Conservation (phyloP, 2,797 vertebrate species). For the Menidia menidia region DNA sequence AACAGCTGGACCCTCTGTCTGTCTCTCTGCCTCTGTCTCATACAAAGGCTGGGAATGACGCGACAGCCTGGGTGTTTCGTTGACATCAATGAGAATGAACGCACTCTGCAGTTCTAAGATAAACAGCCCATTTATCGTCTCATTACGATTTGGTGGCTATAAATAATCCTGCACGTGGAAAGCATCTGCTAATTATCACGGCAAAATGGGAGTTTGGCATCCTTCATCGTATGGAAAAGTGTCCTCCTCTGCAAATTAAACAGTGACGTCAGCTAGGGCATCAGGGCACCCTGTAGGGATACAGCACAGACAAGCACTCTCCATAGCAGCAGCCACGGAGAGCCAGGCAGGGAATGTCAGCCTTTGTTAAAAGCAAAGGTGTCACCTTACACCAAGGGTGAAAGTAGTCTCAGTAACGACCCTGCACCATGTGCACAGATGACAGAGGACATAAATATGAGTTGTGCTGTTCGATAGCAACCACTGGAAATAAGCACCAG, state of each 20-base stretch:
- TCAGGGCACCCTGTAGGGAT: conserved; percentile 55
- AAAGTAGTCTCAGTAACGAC: conserved; percentile 5
- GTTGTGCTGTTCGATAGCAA: neutral
- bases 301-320: conserved; percentile 27
- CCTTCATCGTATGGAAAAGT: conserved; percentile 42
- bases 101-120: conserved; percentile 37
- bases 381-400: conserved; percentile 48
- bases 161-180: conserved; percentile 20
- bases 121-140: conserved; percentile 56
- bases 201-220: neutral
- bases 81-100: conserved; percentile 64
- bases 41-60: conserved; percentile 73
- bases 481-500: neutral
- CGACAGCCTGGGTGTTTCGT: conserved; percentile 73
- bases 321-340: conserved; percentile 13
- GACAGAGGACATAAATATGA: conserved; percentile 9
- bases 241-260: conserved; percentile 43
- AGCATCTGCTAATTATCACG: conserved; percentile 38
- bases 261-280: conserved; percentile 42
- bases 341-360: conserved; percentile 4
- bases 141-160: conserved; percentile 32
- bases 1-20: conserved; percentile 77
- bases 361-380: conserved; percentile 44
- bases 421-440: conserved; percentile 2
- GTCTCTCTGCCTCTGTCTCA: conserved; percentile 42